Conservation (phyloP, 2,888 invertebrate genomes). For the Dorcus parallelipipedus region DNA sequence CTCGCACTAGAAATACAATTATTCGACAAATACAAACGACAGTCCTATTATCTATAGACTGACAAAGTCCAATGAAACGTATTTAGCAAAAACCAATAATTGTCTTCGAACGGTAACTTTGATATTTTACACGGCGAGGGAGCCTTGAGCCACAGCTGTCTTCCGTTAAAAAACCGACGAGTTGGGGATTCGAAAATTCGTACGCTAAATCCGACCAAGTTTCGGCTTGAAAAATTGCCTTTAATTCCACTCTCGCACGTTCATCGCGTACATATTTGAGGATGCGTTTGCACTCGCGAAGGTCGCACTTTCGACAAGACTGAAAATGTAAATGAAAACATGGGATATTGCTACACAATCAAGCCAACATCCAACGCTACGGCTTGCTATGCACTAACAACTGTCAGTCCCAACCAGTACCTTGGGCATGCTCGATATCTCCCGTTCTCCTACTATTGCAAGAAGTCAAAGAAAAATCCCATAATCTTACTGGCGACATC, state of each 20-base stretch:
- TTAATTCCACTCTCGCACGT: constrained; percentile 7
- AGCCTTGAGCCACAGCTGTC: constrained; percentile 3
- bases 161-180: constrained; percentile 9
- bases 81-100: too few relatives aligned
- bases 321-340: constrained; percentile 25
- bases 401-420: constrained; percentile 22
- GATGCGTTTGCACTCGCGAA: constrained; percentile 17
- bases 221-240: not conserved
- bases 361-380: constrained; percentile 36
- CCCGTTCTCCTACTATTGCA: constrained; percentile 12
- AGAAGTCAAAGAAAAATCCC: constrained; percentile 1
- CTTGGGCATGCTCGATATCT: constrained; percentile 12
- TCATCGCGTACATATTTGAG: constrained; percentile 16
- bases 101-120: constrained; percentile 1
- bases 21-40: constrained; percentile 1
- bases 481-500: constrained; percentile 6
- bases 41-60: not conserved
- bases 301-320: constrained; percentile 15
- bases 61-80: not conserved
- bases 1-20: not conserved
- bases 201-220: not conserved
- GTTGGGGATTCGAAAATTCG: constrained; percentile 7
- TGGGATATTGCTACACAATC: constrained; percentile 40
- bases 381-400: constrained; percentile 44
- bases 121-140: not conserved